A percentile compares a stretch with the other conserved stretches of the same genome.
Evolutionary conservation across 2,888 invertebrate genomes (phyloP).

Genomic region (Epistrophe grossulariae): DNA sequence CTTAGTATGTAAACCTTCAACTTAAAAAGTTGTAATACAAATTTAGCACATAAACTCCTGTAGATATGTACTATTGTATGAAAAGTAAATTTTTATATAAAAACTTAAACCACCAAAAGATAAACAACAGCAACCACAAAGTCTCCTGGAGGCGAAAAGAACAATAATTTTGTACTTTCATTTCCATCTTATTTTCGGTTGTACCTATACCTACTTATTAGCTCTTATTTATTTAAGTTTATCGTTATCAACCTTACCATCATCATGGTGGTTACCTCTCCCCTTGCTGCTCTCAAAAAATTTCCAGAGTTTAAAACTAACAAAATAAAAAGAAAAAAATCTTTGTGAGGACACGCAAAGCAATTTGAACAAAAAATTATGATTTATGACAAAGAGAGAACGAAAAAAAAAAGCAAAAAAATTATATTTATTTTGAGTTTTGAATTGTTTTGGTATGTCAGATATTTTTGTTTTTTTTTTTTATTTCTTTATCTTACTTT

Average conservation of each 20-base stretch:
- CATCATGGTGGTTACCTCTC: not conserved
- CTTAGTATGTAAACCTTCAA: too few relatives aligned
- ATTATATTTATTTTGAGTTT: slow-evolving; percentile 22
- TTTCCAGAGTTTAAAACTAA: not conserved
- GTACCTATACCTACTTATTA: not conserved
- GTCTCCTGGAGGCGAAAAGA: not conserved
- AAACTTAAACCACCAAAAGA: not conserved
- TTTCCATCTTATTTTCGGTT: not conserved
- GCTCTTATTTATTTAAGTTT: slow-evolving; percentile 19
- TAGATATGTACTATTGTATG: too few relatives aligned
- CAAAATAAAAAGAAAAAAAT: not conserved
- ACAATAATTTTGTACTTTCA: not conserved
- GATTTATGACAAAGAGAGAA: slow-evolving; percentile 44
- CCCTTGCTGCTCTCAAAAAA: not conserved
- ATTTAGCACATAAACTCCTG: too few relatives aligned
- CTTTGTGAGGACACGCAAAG: not conserved
- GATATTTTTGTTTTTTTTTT: not conserved
- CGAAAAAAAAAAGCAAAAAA: slow-evolving; percentile 53
- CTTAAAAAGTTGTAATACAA: not conserved
- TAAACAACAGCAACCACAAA: not conserved
- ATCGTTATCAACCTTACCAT: slow-evolving; percentile 7
- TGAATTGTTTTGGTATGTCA: not conserved
- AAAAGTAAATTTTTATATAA: not conserved
- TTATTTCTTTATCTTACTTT: slow-evolving; percentile 34
- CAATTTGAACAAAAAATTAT: slow-evolving; percentile 36